Evolutionary conservation across 2,797 vertebrate species (phyloP).

Genomic region (Sebastes trivittatus): DNA sequence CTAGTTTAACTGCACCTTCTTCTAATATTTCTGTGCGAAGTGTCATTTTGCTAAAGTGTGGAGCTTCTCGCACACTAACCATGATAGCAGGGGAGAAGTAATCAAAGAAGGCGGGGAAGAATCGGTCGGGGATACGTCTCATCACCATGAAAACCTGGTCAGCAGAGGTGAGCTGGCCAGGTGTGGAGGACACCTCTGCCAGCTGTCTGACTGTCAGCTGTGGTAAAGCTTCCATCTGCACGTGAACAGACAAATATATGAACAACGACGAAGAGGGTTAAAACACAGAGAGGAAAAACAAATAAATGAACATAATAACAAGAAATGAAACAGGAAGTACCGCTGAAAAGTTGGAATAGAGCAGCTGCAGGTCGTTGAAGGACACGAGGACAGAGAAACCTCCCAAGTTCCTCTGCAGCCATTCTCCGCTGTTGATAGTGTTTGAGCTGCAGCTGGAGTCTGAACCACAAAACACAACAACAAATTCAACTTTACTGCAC

Average conservation of each 20-base stretch:
- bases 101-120: conserved; percentile 69
- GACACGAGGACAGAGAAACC: conserved; percentile 62
- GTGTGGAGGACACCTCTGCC: conserved; percentile 68
- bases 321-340: conserved; percentile 34
- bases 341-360: conserved; percentile 63
- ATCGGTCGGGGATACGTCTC: conserved; percentile 43
- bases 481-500: not conserved
- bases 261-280: not conserved
- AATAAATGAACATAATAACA: not conserved
- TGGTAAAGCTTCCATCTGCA: conserved; percentile 72
- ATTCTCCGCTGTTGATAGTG: conserved; percentile 59
- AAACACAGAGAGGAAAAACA: not conserved
- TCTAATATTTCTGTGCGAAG: not conserved
- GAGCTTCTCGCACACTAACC: conserved; percentile 51
- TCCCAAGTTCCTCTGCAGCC: conserved; percentile 77
- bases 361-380: conserved; percentile 54
- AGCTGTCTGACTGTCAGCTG: conserved; percentile 71
- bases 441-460: conserved; percentile 65
- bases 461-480: conserved; percentile 29
- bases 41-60: not conserved
- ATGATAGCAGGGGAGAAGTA: conserved; percentile 53
- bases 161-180: conserved; percentile 64
- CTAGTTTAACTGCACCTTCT: not conserved
- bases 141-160: conserved; percentile 67
- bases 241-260: not conserved